A percentile compares a stretch with the other conserved stretches of the same genome.
phyloP scores from a whole-genome alignment of 2,113 vertebrate species.

The Syngnathus scovelli region DNA sequence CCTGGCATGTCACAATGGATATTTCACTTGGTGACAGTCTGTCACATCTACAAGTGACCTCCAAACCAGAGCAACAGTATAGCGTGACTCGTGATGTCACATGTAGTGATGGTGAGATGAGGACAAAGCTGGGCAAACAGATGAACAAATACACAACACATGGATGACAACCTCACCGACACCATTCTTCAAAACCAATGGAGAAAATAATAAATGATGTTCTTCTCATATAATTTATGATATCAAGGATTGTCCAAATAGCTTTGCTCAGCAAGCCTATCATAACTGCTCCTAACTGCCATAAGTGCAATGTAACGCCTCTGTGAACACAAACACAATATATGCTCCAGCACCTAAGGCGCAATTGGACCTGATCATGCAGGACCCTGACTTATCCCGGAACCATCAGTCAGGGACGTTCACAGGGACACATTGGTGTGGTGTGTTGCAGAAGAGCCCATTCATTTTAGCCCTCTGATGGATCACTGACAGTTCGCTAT shows the following conservation, averaged over 20 bases:
- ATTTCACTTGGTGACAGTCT: slow-evolving; percentile 1
- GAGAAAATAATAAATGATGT: neutral
- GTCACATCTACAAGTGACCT: slow-evolving; percentile 11
- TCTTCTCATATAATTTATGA: neutral
- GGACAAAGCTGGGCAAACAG: neutral
- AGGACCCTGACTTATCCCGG: neutral
- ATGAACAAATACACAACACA: neutral
- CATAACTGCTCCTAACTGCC: neutral
- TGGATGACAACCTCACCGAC: neutral
- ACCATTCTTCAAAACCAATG: neutral
- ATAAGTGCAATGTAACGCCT: neutral
- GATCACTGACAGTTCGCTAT: neutral
- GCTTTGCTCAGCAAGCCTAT: neutral
- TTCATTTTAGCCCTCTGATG: neutral
- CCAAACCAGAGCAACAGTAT: neutral
- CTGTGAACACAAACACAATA: neutral
- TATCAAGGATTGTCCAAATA: neutral
- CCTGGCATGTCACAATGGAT: slow-evolving; percentile 2
- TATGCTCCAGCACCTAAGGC: neutral
- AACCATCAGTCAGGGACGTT: slow-evolving; percentile 6
- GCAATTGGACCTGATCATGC: neutral
- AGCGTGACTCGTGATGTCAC: slow-evolving; percentile 1
- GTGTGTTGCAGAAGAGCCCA: neutral
- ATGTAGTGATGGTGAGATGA: slow-evolving; percentile 1
- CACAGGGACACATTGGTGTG: neutral